Percentiles rank a stretch among this genome's conserved stretches.
These are phyloP conservation scores for Muscicapa comitata DNA, from an alignment of 2,797 vertebrate species.

Conservation along the genomic window DNA sequence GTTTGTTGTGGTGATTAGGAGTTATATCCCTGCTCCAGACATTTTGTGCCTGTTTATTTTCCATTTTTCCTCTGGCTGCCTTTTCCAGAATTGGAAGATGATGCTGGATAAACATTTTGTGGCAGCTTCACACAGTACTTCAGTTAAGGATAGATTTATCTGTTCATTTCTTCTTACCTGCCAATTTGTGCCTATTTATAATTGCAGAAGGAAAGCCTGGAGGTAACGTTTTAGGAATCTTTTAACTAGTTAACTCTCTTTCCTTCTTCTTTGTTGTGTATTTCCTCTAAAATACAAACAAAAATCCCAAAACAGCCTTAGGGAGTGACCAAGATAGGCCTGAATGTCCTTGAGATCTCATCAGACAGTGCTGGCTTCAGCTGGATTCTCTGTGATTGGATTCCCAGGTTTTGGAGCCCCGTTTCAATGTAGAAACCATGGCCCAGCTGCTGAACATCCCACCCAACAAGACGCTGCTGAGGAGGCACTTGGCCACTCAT, in stretches of 20 bases:
- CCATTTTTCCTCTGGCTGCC: neutral
- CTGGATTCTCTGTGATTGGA: neutral
- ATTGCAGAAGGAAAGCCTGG: neutral
- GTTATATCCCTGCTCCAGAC: neutral
- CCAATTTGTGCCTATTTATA: neutral
- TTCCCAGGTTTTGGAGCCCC: slow-evolving; percentile 90
- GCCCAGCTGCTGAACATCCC: slow-evolving; percentile 96
- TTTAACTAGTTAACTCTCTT: neutral
- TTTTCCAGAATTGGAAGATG: neutral
- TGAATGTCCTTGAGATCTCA: neutral
- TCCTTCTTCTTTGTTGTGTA: neutral
- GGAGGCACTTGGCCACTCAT: slow-evolving; percentile 94
- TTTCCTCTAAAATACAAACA: neutral
- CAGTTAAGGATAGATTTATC: neutral
- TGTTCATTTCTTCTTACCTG: neutral
- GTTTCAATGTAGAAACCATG: slow-evolving; percentile 98
- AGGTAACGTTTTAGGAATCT: neutral
- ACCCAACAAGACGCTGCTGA: slow-evolving; percentile 93
- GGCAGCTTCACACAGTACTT: neutral
- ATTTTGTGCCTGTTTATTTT: neutral
- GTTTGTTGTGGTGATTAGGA: neutral
- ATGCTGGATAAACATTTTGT: neutral
- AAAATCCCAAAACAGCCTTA: neutral
- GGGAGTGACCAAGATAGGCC: neutral
- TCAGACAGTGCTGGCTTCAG: neutral